A percentile compares a stretch with the other conserved stretches of the same genome.
Evolutionary conservation across 2,113 vertebrate genomes (phyloP).

Genomic region (Australoheros scitulus): DNA sequence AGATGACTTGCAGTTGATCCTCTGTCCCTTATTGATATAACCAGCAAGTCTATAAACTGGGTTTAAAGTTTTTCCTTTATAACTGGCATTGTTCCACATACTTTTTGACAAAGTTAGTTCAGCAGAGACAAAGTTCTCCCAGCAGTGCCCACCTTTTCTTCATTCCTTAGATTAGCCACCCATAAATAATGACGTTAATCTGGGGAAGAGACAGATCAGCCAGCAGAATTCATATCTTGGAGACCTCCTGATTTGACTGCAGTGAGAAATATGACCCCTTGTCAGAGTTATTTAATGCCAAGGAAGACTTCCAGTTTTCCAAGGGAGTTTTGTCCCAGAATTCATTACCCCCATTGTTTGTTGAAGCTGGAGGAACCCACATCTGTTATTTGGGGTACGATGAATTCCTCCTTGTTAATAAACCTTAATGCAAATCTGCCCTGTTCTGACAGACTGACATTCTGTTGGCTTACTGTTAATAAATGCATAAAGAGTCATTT

Average conservation of each 20-base stretch:
- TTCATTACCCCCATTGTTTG: conserved; percentile 36
- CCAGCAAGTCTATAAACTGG: background rate
- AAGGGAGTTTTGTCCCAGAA: conserved; percentile 41
- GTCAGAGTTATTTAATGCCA: conserved; percentile 51
- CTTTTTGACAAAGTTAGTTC: background rate
- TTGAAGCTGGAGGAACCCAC: conserved; percentile 10
- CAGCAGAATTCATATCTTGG: conserved; percentile 34
- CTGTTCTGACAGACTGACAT: background rate
- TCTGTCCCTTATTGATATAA: background rate
- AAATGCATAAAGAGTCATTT: background rate
- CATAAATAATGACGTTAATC: conserved; percentile 49
- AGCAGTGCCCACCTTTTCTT: background rate
- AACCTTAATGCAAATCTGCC: conserved; percentile 27
- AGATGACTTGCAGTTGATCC: background rate
- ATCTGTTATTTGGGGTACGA: conserved; percentile 21
- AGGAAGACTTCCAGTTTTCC: conserved; percentile 64
- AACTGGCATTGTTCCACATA: background rate
- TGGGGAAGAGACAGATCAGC: conserved; percentile 36
- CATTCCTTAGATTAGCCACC: conserved; percentile 40
- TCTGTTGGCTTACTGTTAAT: background rate
- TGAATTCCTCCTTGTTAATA: conserved; percentile 53
- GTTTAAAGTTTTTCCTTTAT: background rate
- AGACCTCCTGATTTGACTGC: conserved; percentile 46
- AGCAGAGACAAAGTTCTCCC: background rate
- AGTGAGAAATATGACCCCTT: conserved; percentile 62